Evolutionary conservation across 1,140 invertebrate species (phyloP).

Genomic region (Apis dorsata): DNA sequence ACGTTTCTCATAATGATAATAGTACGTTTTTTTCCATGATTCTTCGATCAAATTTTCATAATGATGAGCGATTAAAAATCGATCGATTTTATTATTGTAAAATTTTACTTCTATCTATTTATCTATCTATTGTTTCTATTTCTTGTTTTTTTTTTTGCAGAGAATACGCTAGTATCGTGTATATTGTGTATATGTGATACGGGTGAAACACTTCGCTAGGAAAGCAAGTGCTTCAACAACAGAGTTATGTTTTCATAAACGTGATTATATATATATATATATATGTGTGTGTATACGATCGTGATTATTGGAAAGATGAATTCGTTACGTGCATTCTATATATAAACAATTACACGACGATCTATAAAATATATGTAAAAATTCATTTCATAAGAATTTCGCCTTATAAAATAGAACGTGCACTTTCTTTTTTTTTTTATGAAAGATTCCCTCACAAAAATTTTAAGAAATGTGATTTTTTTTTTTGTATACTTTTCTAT

Average conservation of each 20-base stretch:
- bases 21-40: not conserved
- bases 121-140: constrained; percentile 4
- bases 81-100: not conserved
- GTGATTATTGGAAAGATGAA: not conserved
- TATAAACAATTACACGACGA: not conserved
- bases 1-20: not conserved
- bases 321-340: not conserved
- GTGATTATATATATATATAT: not conserved
- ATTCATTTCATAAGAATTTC: constrained; percentile 15
- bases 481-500: not conserved
- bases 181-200: constrained; percentile 16
- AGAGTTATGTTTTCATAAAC: not conserved
- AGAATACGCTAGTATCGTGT: not conserved
- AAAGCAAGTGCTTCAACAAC: constrained; percentile 8
- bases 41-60: not conserved
- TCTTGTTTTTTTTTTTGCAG: not conserved
- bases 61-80: not conserved
- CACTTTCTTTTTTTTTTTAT: not conserved
- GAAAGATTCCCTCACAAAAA: too few species aligned
- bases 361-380: constrained; percentile 37
- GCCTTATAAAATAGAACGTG: constrained; percentile 8
- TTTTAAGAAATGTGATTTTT: too few species aligned
- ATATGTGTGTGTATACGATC: not conserved
- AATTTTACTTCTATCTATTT: not conserved
- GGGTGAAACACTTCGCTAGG: not conserved